Evolutionary conservation across 1,140 invertebrate species (phyloP).

Genomic region (Sesamia nonagrioides): DNA sequence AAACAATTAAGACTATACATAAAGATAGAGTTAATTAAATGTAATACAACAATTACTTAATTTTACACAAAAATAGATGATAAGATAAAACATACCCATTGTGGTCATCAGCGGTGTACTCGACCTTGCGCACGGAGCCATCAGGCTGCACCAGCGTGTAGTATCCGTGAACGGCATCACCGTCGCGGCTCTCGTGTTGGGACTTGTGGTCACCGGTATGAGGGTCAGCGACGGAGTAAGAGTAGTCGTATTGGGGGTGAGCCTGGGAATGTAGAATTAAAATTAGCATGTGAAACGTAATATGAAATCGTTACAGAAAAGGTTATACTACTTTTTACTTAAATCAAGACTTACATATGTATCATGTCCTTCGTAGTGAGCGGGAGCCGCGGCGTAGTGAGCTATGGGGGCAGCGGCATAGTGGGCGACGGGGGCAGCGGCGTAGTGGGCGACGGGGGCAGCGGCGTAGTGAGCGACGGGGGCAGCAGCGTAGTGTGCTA

Average conservation of each 20-base stretch:
- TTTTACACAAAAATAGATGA: too few relatives aligned
- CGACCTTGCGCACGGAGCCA: constrained; percentile 81
- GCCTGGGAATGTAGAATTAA: constrained; percentile 26
- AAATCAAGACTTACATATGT: constrained; percentile 67
- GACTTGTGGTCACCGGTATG: constrained; percentile 77
- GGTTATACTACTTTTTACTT: too few relatives aligned
- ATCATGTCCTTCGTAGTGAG: constrained; percentile 68
- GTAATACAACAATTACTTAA: too few relatives aligned
- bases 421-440: constrained; percentile 29
- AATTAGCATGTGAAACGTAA: not conserved
- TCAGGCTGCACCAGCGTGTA: constrained; percentile 84
- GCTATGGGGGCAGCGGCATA: constrained; percentile 38
- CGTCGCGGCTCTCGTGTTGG: constrained; percentile 75
- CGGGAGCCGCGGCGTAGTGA: constrained; percentile 63
- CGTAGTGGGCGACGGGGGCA: constrained; percentile 57
- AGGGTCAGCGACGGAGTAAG: constrained; percentile 86
- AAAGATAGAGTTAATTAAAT: too few relatives aligned
- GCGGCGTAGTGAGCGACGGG: constrained; percentile 44
- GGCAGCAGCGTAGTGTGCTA: constrained; percentile 48
- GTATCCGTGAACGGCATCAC: constrained; percentile 75
- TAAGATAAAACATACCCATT: constrained; percentile 61
- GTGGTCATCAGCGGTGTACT: constrained; percentile 81
- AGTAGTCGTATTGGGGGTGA: constrained; percentile 84
- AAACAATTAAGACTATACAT: too few relatives aligned
- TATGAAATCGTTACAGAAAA: not conserved